Evolutionary conservation across 2,888 invertebrate species (phyloP), one percentile per base, ranked within the genome.

Genomic region (Baronia brevicornis): DNA sequence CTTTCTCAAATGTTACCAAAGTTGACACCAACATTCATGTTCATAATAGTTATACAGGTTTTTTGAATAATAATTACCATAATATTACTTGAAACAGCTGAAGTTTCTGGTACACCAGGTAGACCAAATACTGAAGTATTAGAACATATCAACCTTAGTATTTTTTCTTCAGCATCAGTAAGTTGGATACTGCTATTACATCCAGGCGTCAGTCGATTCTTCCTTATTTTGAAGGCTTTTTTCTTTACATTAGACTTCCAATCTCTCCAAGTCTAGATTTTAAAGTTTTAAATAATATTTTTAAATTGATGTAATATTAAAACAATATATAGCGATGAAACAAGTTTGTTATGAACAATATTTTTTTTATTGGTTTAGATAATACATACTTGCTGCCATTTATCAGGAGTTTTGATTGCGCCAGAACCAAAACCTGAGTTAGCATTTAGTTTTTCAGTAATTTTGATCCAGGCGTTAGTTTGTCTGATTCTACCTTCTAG

Each of bases 171-270:
- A 26, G 66, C 55, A 19, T 69, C 69, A 31, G 70, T 65, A n/a
- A 71, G 48, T 34, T 69, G 68, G 13, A 38, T 51, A 26, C 55
- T 69, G 14, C 51, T 38, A 39, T 60, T 67, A 40, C 57, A 59
- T 2, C 69, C 68, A 1, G 71, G 62, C 18, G 68, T 66, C 21
- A 70, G 71, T 11, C 63, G 54, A 27, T 60, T 70, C 37, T 68
- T 71, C 2, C 71, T 48, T 37, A 71, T 69, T 52, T 67, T 71
- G 29, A 71, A 69, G 2, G 71, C 71, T 39, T 71, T 71, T 51
- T 71, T 71, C 46, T 62, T 71, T 1, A 71, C 71, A 61, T 71
- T 71, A 15, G 71, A 71, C 51, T 71, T 71, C 71, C 70, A 71
- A 37, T 71, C 70, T 33, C 71, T 53, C 71, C 71, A 71, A 10